Percentiles rank a stretch among this genome's conserved stretches.
Evolutionary conservation across 2,113 vertebrate genomes (phyloP).

Genomic region (Xiphophorus maculatus): DNA sequence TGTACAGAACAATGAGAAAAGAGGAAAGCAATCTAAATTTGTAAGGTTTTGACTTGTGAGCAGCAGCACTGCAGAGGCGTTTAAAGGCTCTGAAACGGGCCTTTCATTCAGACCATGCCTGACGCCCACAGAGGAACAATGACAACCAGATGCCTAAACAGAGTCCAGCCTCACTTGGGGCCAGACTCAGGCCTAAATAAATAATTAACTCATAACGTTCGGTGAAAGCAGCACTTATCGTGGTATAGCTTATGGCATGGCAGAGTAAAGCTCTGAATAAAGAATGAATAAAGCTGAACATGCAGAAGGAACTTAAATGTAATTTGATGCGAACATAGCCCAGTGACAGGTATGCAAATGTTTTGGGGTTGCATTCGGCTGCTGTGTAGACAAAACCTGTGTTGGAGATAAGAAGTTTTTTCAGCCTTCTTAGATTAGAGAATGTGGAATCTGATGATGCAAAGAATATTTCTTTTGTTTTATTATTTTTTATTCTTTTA

Average conservation of each 20-base stretch:
- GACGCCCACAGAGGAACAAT: conserved; percentile 20
- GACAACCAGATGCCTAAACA: conserved; percentile 16
- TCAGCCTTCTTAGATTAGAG: too few species aligned
- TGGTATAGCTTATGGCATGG: neutral
- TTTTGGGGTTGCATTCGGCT: neutral
- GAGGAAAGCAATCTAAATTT: conserved; percentile 3
- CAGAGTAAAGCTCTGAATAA: too few species aligned
- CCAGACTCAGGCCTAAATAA: neutral
- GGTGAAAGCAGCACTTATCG: neutral
- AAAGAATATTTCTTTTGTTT: too few species aligned
- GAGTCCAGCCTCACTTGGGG: neutral
- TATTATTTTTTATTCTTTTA: too few species aligned
- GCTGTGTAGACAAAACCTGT: too few species aligned
- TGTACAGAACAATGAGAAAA: neutral
- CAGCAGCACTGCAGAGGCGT: conserved; percentile 23
- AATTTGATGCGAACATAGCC: neutral
- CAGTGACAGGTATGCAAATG: neutral
- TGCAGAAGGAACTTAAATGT: neutral
- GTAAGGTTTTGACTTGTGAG: neutral
- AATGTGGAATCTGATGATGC: too few species aligned
- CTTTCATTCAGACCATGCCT: conserved; percentile 52
- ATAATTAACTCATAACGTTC: neutral
- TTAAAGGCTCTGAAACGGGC: conserved; percentile 45
- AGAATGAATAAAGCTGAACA: neutral
- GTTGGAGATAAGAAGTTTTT: too few species aligned